Evolutionary conservation across 2,797 vertebrate genomes (phyloP), one percentile per base, ranked within the genome.

Genomic region (Coregonus suidteri): DNA sequence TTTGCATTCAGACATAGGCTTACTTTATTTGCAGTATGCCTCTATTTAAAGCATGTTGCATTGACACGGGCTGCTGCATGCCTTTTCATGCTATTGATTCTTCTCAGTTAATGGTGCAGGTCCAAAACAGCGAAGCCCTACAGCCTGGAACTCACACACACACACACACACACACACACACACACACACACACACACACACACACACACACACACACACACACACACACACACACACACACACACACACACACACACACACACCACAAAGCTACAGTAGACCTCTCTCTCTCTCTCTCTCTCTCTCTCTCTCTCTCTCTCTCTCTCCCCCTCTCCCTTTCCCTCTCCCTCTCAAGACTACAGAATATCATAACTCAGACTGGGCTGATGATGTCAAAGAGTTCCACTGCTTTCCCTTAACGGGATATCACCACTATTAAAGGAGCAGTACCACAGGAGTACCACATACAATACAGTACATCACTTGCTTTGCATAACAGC

Each of bases 321-420:
- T 25, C 25, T 25, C 25, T 25, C 25, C 25, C 25, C 20, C 9
- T 35, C n/a, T 73, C 69, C 34, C 41, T 67, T 34, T 37, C 82
- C 87, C 64, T 66, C 7, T 68, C 82, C 87, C 81, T 84, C 86
- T 90, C 85, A 86, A 88, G 83, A 88, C 79, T 83, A 89, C 75
- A 81, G 84, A 85, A 91, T 85, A 90, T 85, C 78, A 73, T 73
- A 65, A 54, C 54, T 86, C 75, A 76, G 83, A 84, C 83, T 78
- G 82, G 87, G 80, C 62, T 83, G 56, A 30, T 92, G 92, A 94
- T 88, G 91, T 93, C 92, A 91, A 85, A 64, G 83, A 84, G 75
- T 72, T 87, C 81, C 73, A 82, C 89, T 84, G 79, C 79, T 81
- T 54, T 81, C 76, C 76, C 85, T 94, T 94, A 94, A 94, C 94